A percentile compares a stretch with the other conserved stretches of the same genome.
phyloP scores from a whole-genome alignment of 2,797 vertebrate species.

The Xyrichtys novacula region DNA sequence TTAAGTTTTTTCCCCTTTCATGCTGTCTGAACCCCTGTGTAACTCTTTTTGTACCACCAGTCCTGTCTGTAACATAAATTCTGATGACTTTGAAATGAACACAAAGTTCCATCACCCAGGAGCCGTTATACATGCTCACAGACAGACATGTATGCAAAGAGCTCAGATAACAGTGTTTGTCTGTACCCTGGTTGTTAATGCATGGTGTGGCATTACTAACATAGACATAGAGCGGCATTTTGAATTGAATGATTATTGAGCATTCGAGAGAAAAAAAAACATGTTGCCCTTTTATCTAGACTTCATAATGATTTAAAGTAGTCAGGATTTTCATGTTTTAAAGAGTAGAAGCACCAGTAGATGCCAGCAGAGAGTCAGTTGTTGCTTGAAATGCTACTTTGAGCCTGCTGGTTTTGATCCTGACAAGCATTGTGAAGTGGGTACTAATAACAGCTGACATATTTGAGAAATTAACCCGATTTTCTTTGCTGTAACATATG shows the following conservation, averaged over 20 bases:
- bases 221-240: slow-evolving; percentile 10
- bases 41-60: slow-evolving; percentile 17
- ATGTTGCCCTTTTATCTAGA: not conserved
- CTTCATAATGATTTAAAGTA: not conserved
- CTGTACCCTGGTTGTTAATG: slow-evolving; percentile 34
- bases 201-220: slow-evolving; percentile 70
- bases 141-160: slow-evolving; percentile 59
- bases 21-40: slow-evolving; percentile 15
- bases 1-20: slow-evolving; percentile 8
- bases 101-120: not conserved
- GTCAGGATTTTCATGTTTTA: slow-evolving; percentile 6
- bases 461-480: not conserved
- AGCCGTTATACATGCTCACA: slow-evolving; percentile 52
- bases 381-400: slow-evolving; percentile 28
- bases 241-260: slow-evolving; percentile 23
- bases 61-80: slow-evolving; percentile 30
- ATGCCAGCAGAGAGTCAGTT: slow-evolving; percentile 11
- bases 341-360: not conserved
- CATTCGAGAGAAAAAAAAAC: not conserved
- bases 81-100: slow-evolving; percentile 37
- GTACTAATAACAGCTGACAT: slow-evolving; percentile 8
- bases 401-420: not conserved
- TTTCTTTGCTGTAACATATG: not conserved
- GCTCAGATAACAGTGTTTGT: slow-evolving; percentile 14
- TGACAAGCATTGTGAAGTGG: slow-evolving; percentile 2